Conservation (phyloP, 2,113 vertebrate genomes). For the Sterrhoptilus dennistouni region DNA sequence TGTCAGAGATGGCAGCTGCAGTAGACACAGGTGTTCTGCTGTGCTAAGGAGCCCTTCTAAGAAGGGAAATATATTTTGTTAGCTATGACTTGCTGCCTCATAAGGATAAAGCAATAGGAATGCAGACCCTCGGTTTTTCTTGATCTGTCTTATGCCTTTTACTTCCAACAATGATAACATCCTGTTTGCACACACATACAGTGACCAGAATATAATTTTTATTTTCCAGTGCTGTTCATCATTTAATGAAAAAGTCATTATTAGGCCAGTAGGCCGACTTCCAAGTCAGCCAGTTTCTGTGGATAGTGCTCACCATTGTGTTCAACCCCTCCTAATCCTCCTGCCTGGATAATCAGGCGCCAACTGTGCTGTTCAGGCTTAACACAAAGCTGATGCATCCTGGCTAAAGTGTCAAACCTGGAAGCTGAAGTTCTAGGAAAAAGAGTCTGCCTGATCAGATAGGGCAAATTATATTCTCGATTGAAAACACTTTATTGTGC, state of each 20-base stretch:
- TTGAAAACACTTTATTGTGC: background rate
- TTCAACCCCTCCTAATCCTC: background rate
- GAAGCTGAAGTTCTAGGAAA: background rate
- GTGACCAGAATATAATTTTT: background rate
- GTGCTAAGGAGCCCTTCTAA: background rate
- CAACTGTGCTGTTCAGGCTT: background rate
- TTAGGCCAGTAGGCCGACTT: background rate
- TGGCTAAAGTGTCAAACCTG: background rate
- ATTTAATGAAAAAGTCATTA: background rate
- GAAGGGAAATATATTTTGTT: background rate
- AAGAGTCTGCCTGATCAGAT: background rate
- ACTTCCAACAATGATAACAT: background rate
- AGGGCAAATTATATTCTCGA: background rate
- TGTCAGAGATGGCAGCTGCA: background rate
- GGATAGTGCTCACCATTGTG: background rate
- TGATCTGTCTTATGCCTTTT: background rate
- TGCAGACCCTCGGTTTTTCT: background rate
- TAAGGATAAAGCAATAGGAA: background rate
- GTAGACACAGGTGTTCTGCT: background rate
- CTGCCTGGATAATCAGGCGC: background rate
- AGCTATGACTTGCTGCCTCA: background rate
- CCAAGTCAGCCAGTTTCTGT: background rate
- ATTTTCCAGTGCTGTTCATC: background rate
- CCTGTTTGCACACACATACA: background rate
- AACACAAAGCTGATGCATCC: background rate